Evolutionary conservation across 2,888 invertebrate genomes (phyloP), one percentile per base, ranked within the genome.

Genomic region (Nemapogon koenigi): DNA sequence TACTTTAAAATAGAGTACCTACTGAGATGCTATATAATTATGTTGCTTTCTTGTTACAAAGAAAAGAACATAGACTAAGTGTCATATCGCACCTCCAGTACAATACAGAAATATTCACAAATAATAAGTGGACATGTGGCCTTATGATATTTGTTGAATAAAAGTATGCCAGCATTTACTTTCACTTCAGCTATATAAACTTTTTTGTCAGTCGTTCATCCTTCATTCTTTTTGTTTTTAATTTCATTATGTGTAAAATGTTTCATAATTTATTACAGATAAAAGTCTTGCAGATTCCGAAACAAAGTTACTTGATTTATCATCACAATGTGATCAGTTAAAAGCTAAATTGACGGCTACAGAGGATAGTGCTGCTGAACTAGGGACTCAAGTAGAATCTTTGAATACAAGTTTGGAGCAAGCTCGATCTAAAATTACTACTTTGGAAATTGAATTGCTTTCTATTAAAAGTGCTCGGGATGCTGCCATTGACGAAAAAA

Each of bases 401-500:
- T 85, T 3, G 84, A 85, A 40, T 55, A 65, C 4, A 90, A 91
- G 57, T 71, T 88, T 35, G 75, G 79, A 39, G 86, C 13, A 85
- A 58, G 65, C 88, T 19, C 82, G 85, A 47, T 83, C 86, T 42
- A 81, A 83, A 45, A 81, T 86, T 30, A 80, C 73, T 45, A 81
- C 80, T 46, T 76, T 84, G 37, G 89, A 90, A 67, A 79, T 81
- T 52, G 89, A 89, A 57, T 75, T 83, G 25, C 72, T 83, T 15
- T 84, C 86, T 28, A 71, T 85, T 47, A 84, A 90, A 43, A 83
- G 84, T 52, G 85, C 90, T 47, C 81, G 88, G 49, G 88, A 89
- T 63, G 68, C 83, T 28, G 84, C 87, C 28, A 73, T 86, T 37
- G 89, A 90, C 55, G 91, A 92, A 62, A 83, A 89, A 46, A 89